phyloP scores from a whole-genome alignment of 2,113 vertebrate species.

The Crotophaga sulcirostris region DNA sequence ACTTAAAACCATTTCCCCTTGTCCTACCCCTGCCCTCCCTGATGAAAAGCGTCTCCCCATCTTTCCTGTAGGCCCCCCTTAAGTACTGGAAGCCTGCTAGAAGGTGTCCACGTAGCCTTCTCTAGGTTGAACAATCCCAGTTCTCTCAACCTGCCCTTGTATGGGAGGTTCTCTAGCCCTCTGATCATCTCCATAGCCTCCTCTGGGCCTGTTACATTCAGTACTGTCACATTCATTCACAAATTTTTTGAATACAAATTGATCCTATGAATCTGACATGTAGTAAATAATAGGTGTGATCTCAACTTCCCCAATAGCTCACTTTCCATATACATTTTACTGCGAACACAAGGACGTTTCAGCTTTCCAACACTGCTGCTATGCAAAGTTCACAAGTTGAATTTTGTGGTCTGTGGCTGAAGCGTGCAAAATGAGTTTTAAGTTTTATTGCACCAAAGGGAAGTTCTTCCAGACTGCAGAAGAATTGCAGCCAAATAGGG shows the following conservation, averaged over 20 bases:
- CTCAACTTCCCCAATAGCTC: not conserved
- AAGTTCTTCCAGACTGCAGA: slow-evolving; percentile 1
- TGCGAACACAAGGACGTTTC: not conserved
- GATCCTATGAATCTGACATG: not conserved
- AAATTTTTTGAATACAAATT: not conserved
- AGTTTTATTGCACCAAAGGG: slow-evolving; percentile 31
- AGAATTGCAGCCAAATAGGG: not conserved
- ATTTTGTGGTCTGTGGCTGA: not conserved
- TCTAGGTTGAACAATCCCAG: no score
- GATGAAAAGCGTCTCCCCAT: no score
- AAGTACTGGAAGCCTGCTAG: no score
- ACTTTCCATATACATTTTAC: not conserved
- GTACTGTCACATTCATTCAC: not conserved
- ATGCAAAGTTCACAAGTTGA: not conserved
- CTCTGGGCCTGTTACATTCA: not conserved
- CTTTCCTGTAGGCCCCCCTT: no score
- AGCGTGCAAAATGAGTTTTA: not conserved
- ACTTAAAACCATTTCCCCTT: no score
- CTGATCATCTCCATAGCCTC: no score
- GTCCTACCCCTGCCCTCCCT: no score
- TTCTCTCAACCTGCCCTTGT: no score
- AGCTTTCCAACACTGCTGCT: not conserved
- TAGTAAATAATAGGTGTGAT: not conserved
- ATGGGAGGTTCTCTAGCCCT: no score
- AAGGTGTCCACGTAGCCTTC: no score